Percentiles rank a stretch among this genome's conserved stretches.
Evolutionary conservation across 2,113 vertebrate genomes (phyloP).

Genomic region (Origma solitaria): DNA sequence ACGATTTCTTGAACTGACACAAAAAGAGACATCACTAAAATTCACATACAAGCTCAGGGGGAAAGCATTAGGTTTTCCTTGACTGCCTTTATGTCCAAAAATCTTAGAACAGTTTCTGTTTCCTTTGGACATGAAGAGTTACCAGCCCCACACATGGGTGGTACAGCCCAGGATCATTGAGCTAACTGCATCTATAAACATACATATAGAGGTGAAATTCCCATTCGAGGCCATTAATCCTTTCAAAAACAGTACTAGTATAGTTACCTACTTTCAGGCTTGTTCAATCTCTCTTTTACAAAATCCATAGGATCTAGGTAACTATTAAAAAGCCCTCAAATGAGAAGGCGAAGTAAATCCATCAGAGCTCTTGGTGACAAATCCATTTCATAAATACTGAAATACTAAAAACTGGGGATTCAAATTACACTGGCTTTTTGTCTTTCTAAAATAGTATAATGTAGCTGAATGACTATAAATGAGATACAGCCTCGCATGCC

Average conservation of each 20-base stretch:
- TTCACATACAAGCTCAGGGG: not conserved
- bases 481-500: not conserved
- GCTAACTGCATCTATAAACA: not conserved
- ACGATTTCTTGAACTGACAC: not conserved
- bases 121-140: not conserved
- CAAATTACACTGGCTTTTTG: not conserved
- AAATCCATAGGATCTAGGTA: not conserved
- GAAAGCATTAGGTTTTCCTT: not conserved
- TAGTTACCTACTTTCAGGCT: not conserved
- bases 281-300: not conserved
- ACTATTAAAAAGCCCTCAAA: not conserved
- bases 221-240: not conserved
- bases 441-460: not conserved
- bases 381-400: not conserved
- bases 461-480: not conserved
- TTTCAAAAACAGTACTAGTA: not conserved
- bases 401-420: not conserved
- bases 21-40: not conserved
- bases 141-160: not conserved
- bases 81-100: not conserved
- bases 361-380: not conserved
- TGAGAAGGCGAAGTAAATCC: not conserved
- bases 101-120: not conserved
- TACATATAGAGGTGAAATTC: not conserved
- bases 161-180: not conserved